Evolutionary conservation across 2,113 vertebrate genomes (phyloP), one percentile per base, ranked within the genome.

Genomic region (Pungitius pungitius): DNA sequence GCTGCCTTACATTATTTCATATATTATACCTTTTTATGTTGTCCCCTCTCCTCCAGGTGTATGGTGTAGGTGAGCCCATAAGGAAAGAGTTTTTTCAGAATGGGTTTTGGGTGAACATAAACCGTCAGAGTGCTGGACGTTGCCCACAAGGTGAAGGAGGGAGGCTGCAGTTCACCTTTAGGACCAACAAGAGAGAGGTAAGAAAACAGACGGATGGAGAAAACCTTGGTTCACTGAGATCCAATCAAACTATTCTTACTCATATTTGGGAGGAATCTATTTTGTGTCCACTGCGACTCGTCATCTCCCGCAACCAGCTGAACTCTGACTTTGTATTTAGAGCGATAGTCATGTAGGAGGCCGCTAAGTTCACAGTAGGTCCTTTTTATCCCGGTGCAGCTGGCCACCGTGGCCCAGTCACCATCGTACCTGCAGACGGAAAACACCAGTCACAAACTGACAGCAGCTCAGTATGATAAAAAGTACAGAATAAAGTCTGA

Each of bases 101-200:
- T 70, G 6, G 78, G 57, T 45, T 91, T 95, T 51, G 62, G 70
- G 37, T 91, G 81, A 66, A 94, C 52, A 9, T 30, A 26, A 5
- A 95, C 65, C 0, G 10, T 83, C 3, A 94, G 42, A 17, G 85
- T 85, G 49, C 78, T 82, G 20, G 90, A 84, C 4, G 88, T 89
- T 1, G 85, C 82, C 51, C 54, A 73, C 67, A 94, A 39, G 8
- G 22, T 87, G 75, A 94, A 93, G 9, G 83, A 73, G 0, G 94
- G 94, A 39, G 91, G 79, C 5, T 27, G 61, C 43, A 94, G 22
- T 8, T 84, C 6, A 65, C 83, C 93, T 94, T 47, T n/a, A 4
- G 39, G n/a, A 75, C 43, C 10, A 73, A 75, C 43, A 8, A 73
- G 3, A 78, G 9, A 69, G 35, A 22, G 43, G 43, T 45, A 59